Evolutionary conservation across 2,888 invertebrate species (phyloP).

Genomic region (Rotaria sp.): DNA sequence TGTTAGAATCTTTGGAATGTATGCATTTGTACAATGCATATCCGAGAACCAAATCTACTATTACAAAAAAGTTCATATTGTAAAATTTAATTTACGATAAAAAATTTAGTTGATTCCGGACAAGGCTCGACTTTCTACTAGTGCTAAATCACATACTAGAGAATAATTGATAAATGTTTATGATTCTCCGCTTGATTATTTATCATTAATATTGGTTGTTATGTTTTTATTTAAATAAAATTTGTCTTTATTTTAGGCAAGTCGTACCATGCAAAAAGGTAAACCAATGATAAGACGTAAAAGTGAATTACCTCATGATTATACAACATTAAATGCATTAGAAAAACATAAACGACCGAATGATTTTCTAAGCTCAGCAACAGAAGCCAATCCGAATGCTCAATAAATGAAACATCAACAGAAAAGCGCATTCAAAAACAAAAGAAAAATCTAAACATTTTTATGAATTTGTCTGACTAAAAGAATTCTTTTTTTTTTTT

Average conservation of each 20-base stretch:
- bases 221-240: too few species aligned
- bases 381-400: neutral
- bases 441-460: too few species aligned
- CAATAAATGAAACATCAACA: neutral
- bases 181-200: neutral
- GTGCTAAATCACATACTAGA: too few species aligned
- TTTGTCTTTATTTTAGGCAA: constrained; percentile 37
- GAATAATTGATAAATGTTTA: too few species aligned
- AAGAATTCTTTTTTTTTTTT: neutral
- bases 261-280: constrained; percentile 35
- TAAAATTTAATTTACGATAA: too few species aligned
- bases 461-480: neutral
- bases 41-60: too few species aligned
- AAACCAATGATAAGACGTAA: constrained; percentile 40
- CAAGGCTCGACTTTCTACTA: too few species aligned
- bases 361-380: neutral
- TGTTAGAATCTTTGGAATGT: too few species aligned
- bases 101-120: too few species aligned
- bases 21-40: too few species aligned
- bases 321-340: constrained; percentile 31
- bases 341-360: constrained; percentile 28
- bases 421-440: too few species aligned
- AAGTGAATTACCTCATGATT: constrained; percentile 40
- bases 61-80: too few species aligned
- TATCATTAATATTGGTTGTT: neutral